Conservation (phyloP, 2,888 invertebrate genomes). For the Sarcophaga carnaria region DNA sequence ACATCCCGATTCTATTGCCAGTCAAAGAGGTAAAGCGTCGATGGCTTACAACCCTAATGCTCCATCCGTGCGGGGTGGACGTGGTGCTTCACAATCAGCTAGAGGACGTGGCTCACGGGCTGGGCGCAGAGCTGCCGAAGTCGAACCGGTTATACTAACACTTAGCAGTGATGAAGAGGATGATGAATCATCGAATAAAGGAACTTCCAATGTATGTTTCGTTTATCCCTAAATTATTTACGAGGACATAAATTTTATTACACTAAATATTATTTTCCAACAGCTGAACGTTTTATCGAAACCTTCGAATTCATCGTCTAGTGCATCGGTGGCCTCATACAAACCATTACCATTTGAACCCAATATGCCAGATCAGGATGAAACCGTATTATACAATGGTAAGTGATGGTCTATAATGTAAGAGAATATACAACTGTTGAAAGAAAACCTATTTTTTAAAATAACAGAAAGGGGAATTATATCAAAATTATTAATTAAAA, state of each 20-base stretch:
- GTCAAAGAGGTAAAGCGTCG: conserved; percentile 57
- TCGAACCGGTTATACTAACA: conserved; percentile 87
- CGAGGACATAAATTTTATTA: not conserved
- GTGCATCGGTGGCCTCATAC: conserved; percentile 63
- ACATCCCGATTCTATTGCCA: conserved; percentile 46
- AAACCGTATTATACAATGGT: conserved; percentile 77
- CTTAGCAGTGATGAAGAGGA: conserved; percentile 88
- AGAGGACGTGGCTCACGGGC: conserved; percentile 80
- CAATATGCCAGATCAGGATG: conserved; percentile 77
- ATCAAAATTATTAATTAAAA: too few relatives aligned
- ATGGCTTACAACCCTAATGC: conserved; percentile 62
- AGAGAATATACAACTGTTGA: not conserved
- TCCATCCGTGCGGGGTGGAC: conserved; percentile 65
- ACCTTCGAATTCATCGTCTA: conserved; percentile 52
- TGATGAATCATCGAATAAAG: conserved; percentile 76
- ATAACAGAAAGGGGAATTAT: too few relatives aligned
- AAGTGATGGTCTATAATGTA: conserved; percentile 58
- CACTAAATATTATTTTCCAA: not conserved
- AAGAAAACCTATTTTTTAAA: not conserved
- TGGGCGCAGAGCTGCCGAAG: conserved; percentile 83
- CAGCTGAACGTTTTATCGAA: conserved; percentile 52
- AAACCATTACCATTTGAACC: conserved; percentile 79
- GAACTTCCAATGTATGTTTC: conserved; percentile 73
- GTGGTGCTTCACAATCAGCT: conserved; percentile 72
- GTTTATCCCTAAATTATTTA: not conserved